Base-by-base conservation (phyloP, 1,140 invertebrate genomes). In the Bombus affinis region DNA sequence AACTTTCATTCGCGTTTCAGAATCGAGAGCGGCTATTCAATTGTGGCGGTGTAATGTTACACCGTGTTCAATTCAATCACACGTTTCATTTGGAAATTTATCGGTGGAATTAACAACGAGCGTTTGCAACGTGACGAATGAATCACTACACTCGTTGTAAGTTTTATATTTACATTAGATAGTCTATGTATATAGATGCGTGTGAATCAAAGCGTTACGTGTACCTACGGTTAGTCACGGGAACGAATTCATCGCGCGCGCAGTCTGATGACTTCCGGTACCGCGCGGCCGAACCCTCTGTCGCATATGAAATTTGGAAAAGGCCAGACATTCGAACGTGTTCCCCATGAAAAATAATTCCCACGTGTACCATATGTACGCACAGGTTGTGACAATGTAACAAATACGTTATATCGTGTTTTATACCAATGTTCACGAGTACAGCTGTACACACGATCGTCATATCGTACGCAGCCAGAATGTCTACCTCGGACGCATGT, bases 171-270 rank as follows among this genome's bases (percentile, higher is more conserved):
- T n/a, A n/a, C 18, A 71, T 39, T 72, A n/a, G 47, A 53, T 53
- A 53, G 47, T 0, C 47, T 22, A 53, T 22, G 47, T 53, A 53
- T 22, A 53, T 53, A 53, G 12, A 66, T 42, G 53, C 39, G 39
- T 47, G 82, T 70, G 75, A 84, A 84, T 78, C 82, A 70, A 59
- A 72, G 15, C 47, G 81, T 83, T 75, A 74, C 74, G 74, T 39
- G 8, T 47, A 35, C 37, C n/a, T 2, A n/a, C 32, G n/a, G 74
- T 83, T 70, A 70, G 66, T 78, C 82, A 78, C 42, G 74, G 42
- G 72, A 71, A 59, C 65, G 47, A 70, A 78, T 78, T 76, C 74
- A 57, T 62, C 18, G 44, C 8, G 44, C 47, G 35, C 47, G 35
- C 12, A 25, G 73, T 37, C 39, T n/a, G 44, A 78, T 35, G 25